Conservation (phyloP, 2,113 vertebrate species). For the Halichoeres trimaculatus region DNA sequence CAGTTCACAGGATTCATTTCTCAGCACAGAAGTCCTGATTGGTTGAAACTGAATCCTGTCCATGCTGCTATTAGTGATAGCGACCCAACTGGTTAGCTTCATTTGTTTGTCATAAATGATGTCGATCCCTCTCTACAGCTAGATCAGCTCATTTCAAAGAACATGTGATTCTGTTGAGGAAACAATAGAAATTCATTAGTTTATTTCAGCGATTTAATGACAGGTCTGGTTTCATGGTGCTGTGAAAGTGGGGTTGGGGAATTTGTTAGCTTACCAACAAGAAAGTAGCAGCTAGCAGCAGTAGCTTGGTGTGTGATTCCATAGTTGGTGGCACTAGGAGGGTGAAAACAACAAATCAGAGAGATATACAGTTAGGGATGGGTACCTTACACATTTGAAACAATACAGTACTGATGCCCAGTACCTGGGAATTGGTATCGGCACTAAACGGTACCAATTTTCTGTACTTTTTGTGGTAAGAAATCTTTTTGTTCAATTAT, state of each 20-base stretch:
- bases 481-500: too few species aligned
- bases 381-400: too few species aligned
- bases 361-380: too few species aligned
- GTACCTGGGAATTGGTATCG: too few species aligned
- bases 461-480: too few species aligned
- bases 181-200: conserved; percentile 11
- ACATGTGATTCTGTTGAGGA: conserved; percentile 81
- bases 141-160: conserved; percentile 85
- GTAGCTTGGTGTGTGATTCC: conserved; percentile 76
- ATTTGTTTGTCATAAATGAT: not conserved
- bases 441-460: too few species aligned
- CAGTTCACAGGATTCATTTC: not conserved
- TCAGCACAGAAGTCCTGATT: not conserved
- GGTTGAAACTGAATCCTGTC: too few species aligned
- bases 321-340: conserved; percentile 76
- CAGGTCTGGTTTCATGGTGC: not conserved
- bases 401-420: too few species aligned
- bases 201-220: not conserved
- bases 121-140: not conserved
- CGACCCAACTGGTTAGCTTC: not conserved
- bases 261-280: conserved; percentile 70
- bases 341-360: conserved; percentile 12
- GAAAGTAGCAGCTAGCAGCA: conserved; percentile 80
- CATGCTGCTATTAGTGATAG: too few species aligned
- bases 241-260: not conserved